Evolutionary conservation across 1,140 invertebrate species (phyloP).

Genomic region (Megalopta genalis): DNA sequence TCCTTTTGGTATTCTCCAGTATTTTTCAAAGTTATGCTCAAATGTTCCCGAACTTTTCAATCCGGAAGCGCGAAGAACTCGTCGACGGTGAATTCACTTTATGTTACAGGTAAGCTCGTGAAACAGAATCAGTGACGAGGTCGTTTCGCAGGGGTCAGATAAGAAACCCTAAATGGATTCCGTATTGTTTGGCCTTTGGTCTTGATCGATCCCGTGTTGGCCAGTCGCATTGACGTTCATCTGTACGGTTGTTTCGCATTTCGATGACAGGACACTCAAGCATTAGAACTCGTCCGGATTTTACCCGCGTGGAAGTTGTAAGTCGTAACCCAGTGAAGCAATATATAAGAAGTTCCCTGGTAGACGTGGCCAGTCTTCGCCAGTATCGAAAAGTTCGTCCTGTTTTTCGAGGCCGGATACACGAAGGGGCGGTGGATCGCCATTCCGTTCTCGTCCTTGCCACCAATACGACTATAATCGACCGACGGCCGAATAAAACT

Average conservation of each 20-base stretch:
- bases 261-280: constrained; percentile 4
- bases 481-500: constrained; percentile 49
- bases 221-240: background rate
- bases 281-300: background rate
- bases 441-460: constrained; percentile 3
- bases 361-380: background rate
- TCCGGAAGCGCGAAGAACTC: background rate
- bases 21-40: no score
- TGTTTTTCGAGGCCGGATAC: background rate
- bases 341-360: constrained; percentile 13
- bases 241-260: background rate
- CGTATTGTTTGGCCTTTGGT: background rate
- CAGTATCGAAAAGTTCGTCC: background rate
- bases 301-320: constrained; percentile 14
- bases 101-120: background rate
- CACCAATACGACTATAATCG: constrained; percentile 41
- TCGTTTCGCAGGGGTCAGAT: background rate
- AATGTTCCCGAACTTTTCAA: background rate
- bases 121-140: background rate
- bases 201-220: background rate
- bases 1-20: no score
- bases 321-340: constrained; percentile 13
- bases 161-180: background rate
- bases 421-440: background rate
- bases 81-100: background rate